These are phyloP conservation scores for Corella eumyota DNA, from an alignment of 23 tunicate species.

Conservation along the genomic window DNA sequence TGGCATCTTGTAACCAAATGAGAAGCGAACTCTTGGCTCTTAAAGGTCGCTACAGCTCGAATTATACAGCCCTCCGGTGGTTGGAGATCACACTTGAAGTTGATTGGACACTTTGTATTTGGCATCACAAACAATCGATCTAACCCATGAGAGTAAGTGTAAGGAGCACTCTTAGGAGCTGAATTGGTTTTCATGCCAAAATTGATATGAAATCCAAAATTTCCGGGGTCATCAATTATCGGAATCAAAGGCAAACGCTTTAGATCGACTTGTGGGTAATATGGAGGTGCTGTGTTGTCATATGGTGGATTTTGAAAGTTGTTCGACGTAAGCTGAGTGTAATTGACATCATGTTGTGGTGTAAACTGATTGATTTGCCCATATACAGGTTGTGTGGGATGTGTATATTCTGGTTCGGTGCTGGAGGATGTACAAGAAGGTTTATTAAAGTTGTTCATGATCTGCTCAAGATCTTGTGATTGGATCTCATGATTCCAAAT, in stretches of 20 bases:
- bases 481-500: too few species aligned
- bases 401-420: too few species aligned
- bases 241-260: too few species aligned
- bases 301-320: too few species aligned
- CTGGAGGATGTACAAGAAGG: too few species aligned
- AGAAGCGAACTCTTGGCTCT: slow-evolving; percentile 8
- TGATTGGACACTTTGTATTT: slow-evolving; percentile 30
- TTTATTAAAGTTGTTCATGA: too few species aligned
- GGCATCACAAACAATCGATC: slow-evolving; percentile 37
- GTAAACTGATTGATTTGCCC: not conserved
- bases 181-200: slow-evolving; percentile 14
- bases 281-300: too few species aligned
- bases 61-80: slow-evolving; percentile 27
- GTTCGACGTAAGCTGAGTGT: too few species aligned
- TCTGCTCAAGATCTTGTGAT: too few species aligned
- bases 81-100: slow-evolving; percentile 7
- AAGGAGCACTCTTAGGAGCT: slow-evolving; percentile 23
- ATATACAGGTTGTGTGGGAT: too few species aligned
- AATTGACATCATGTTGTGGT: too few species aligned
- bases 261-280: too few species aligned
- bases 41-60: slow-evolving; percentile 21
- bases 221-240: slow-evolving; percentile 23
- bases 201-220: slow-evolving; percentile 12
- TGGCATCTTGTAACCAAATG: slow-evolving; percentile 27
- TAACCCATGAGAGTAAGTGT: slow-evolving; percentile 12